These are phyloP conservation scores for Rafetus swinhoei DNA, from an alignment of 2,113 vertebrate genomes.

Conservation along the genomic window DNA sequence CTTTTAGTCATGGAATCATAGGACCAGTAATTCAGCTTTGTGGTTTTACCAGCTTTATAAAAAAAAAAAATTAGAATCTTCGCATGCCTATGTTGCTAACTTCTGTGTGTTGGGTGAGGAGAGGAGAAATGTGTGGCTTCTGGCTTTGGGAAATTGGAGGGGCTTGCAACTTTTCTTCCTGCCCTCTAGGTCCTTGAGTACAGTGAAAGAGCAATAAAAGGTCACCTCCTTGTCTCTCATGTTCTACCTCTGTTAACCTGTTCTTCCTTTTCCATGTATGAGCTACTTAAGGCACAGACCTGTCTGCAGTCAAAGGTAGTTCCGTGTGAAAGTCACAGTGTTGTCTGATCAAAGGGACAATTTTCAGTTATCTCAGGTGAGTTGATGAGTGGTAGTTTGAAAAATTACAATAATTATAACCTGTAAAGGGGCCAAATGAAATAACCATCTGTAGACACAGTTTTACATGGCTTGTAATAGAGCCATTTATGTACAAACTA, in stretches of 20 bases:
- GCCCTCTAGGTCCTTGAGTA: fast-evolving
- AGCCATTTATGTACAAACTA: not conserved
- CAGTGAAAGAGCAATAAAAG: not conserved
- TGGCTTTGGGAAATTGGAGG: not conserved
- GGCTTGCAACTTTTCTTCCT: not conserved
- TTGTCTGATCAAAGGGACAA: not conserved
- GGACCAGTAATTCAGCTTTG: not conserved
- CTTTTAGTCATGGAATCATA: conserved; percentile 11
- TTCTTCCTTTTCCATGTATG: too few relatives aligned
- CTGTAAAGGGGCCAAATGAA: not conserved
- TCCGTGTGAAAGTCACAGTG: not conserved
- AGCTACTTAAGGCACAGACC: not conserved
- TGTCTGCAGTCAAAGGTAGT: fast-evolving
- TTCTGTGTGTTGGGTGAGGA: not conserved
- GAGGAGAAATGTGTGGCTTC: fast-evolving
- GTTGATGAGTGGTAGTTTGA: not conserved
- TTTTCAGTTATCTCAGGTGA: not conserved
- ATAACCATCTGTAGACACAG: not conserved
- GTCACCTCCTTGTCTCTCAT: not conserved
- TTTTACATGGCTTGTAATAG: not conserved
- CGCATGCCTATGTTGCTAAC: fast-evolving
- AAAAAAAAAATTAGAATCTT: not conserved
- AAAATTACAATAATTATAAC: not conserved
- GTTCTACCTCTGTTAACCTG: too few relatives aligned
- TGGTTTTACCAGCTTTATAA: not conserved